Evolutionary conservation across 2,888 invertebrate genomes (phyloP).

Genomic region (Cataglyphis rosenhaueri): DNA sequence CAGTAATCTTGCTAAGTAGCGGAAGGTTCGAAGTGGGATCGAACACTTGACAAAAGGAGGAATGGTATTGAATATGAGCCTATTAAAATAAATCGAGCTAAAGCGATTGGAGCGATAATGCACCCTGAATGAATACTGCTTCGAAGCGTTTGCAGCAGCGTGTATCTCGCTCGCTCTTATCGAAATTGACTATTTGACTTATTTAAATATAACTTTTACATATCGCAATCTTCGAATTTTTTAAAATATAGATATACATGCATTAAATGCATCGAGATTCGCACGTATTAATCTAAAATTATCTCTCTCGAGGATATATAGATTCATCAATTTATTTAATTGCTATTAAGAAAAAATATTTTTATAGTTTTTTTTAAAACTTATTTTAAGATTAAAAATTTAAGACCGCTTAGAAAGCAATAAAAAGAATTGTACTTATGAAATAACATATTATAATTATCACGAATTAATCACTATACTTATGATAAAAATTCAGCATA

Average conservation of each 20-base stretch:
- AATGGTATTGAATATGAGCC: not conserved
- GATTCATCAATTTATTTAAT: not conserved
- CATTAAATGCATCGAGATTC: not conserved
- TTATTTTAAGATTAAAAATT: not conserved
- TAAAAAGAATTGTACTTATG: constrained; percentile 5
- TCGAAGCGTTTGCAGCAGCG: constrained; percentile 27
- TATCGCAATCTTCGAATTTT: not conserved
- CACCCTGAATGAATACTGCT: constrained; percentile 62
- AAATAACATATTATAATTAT: not conserved
- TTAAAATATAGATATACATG: not conserved
- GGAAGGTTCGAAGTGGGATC: not conserved
- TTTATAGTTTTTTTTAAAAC: constrained; percentile 7
- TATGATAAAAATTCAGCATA: not conserved
- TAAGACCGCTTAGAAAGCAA: not conserved
- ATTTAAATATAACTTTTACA: not conserved
- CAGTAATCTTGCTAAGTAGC: not conserved
- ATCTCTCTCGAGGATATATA: not conserved
- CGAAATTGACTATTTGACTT: not conserved
- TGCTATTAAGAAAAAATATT: not conserved
- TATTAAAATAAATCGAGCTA: constrained; percentile 25
- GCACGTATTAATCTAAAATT: not conserved
- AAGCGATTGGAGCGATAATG: constrained; percentile 28
- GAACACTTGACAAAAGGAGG: constrained; percentile 17
- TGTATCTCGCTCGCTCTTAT: not conserved
- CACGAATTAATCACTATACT: not conserved